These are phyloP conservation scores for Holocentrus rufus DNA, from an alignment of 2,797 vertebrate genomes.

Conservation along the genomic window DNA sequence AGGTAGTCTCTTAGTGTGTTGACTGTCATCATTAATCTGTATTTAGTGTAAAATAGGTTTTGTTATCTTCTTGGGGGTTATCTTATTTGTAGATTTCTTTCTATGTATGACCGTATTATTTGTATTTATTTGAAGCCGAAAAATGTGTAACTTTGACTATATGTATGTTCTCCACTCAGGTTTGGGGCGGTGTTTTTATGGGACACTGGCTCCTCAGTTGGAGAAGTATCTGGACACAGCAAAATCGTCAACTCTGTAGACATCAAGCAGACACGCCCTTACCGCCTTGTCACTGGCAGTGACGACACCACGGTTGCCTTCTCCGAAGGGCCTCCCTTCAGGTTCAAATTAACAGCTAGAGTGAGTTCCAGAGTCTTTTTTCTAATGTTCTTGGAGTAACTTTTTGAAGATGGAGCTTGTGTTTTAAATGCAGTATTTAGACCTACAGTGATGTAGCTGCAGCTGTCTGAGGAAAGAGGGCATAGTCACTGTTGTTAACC, in stretches of 20 bases:
- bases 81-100: neutral
- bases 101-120: neutral
- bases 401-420: constrained; percentile 7
- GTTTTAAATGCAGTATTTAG: constrained; percentile 10
- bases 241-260: constrained; percentile 95
- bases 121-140: constrained; percentile 7
- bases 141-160: neutral
- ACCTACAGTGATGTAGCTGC: neutral
- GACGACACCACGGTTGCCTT: constrained; percentile 89
- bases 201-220: constrained; percentile 94
- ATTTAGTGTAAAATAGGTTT: too few relatives aligned
- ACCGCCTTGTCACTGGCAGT: constrained; percentile 88
- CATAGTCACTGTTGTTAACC: neutral
- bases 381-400: neutral
- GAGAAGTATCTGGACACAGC: constrained; percentile 89
- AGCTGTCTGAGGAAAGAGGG: too few relatives aligned
- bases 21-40: too few relatives aligned
- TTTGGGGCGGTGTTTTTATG: constrained; percentile 94
- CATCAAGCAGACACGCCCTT: constrained; percentile 91
- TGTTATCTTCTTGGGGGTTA: neutral
- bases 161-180: constrained; percentile 71
- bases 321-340: constrained; percentile 95
- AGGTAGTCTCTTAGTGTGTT: neutral
- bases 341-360: constrained; percentile 89
- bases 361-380: constrained; percentile 79